Percentiles rank a stretch among this genome's conserved stretches.
These are phyloP conservation scores for Drosophila colorata DNA, from an alignment of 2,888 invertebrate species.

Conservation along the genomic window DNA sequence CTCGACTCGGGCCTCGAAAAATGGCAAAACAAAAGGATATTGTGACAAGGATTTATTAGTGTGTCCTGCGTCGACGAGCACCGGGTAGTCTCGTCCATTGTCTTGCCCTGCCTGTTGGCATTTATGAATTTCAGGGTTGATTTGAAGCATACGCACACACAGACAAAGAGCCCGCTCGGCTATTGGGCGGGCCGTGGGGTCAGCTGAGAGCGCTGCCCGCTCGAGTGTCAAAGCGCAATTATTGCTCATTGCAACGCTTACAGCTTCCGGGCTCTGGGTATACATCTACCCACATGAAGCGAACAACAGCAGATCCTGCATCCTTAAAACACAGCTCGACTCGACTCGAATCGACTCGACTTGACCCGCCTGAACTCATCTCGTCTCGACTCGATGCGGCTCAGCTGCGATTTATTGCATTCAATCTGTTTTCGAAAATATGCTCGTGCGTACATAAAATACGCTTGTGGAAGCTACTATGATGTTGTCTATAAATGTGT, in stretches of 20 bases:
- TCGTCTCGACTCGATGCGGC: constrained; percentile 26
- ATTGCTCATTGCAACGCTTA: constrained; percentile 58
- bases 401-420: constrained; percentile 65
- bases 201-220: constrained; percentile 31
- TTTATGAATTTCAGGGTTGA: constrained; percentile 68
- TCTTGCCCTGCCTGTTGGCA: constrained; percentile 50
- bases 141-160: constrained; percentile 39
- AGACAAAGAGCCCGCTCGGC: neutral
- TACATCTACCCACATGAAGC: constrained; percentile 12
- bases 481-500: neutral
- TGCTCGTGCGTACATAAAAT: neutral
- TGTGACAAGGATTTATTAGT: constrained; percentile 80
- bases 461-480: neutral
- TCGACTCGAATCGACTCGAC: constrained; percentile 3
- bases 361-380: constrained; percentile 14
- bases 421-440: constrained; percentile 59
- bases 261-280: constrained; percentile 23
- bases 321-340: constrained; percentile 12
- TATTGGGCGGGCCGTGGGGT: constrained; percentile 12
- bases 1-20: constrained; percentile 50
- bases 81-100: constrained; percentile 55
- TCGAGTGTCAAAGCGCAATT: constrained; percentile 70
- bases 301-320: constrained; percentile 18
- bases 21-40: constrained; percentile 79
- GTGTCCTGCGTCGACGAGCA: constrained; percentile 33